Base-by-base conservation (phyloP, 2,797 vertebrate genomes). In the Oreochromis grahami region DNA sequence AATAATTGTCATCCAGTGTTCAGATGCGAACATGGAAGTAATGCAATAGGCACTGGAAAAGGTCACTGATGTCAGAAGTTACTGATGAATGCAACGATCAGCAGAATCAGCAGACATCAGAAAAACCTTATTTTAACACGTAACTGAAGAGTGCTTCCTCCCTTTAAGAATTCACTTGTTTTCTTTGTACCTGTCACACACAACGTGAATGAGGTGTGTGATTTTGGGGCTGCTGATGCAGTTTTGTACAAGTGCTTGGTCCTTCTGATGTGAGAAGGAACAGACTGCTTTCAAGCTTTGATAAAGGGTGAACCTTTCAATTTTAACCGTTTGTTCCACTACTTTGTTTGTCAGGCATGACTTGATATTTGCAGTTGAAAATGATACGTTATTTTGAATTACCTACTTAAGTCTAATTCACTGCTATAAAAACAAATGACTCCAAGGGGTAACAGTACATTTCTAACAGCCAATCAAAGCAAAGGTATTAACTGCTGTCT, bases 251-350 rank as follows among this genome's bases (percentile, higher is more conserved):
- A 34, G 56, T 38, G 81, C 60, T 36, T 41, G 45, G 55, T 84
- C 50, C 58, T 76, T 21, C 70, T 84, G 82, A 86, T 82, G 86
- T 78, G 81, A 79, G 56, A 79, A 60, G 56, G 26, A 87, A 80
- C 77, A 79, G 85, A 87, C 87, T 86, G 74, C 77, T 88, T 80
- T 85, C 68, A 76, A 72, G 82, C 89, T 91, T 88, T 91, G 87
- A 89, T 90, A 86, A 88, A 82, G 51, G 82, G 91, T 88, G 84
- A 91, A 89, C 87, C 80, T 90, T 92, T 94, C 81, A 85, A 90
- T 92, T 92, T 85, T 15, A 38, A 72, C 80, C 68, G 82, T 92
- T 92, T 92, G 82, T 93, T 92, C 87, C 88, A 87, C 81, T 21
- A 60, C 82, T 78, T 45, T 81, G 76, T 89, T 92, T 87, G 86